Conservation (phyloP, 2,797 vertebrate species). For the Rhinichthys osculus region DNA sequence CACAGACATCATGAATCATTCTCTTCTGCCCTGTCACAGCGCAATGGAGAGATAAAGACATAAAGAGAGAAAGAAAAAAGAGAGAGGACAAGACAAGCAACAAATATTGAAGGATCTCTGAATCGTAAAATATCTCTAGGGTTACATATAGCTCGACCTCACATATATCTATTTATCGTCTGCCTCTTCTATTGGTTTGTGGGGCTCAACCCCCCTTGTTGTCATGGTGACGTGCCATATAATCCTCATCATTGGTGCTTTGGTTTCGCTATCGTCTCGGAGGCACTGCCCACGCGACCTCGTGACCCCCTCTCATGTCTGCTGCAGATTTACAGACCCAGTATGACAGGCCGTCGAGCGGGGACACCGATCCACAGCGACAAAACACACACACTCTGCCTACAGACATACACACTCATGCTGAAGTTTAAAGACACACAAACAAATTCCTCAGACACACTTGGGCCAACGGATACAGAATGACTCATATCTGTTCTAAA, state of each 20-base stretch:
- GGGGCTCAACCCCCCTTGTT: constrained; percentile 23
- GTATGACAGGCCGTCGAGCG: constrained; percentile 51
- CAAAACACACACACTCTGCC: constrained; percentile 42
- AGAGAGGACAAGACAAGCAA: constrained; percentile 11
- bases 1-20: constrained; percentile 31
- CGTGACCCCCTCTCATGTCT: constrained; percentile 47
- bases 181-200: background rate
- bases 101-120: constrained; percentile 3
- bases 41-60: background rate
- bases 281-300: constrained; percentile 42
- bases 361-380: constrained; percentile 30
- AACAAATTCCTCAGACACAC: constrained; percentile 37
- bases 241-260: constrained; percentile 29
- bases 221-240: constrained; percentile 46
- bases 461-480: constrained; percentile 11
- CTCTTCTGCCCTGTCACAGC: background rate
- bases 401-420: constrained; percentile 39
- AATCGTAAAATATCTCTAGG: constrained; percentile 4
- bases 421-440: constrained; percentile 21
- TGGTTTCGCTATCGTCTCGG: constrained; percentile 43
- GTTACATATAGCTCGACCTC: background rate
- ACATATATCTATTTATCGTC: background rate
- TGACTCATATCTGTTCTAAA: constrained; percentile 19
- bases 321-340: constrained; percentile 26
- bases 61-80: background rate